Percentiles rank a stretch among this genome's conserved stretches.
Evolutionary conservation across 1,140 invertebrate genomes (phyloP).

Genomic region (Theocolax elegans): DNA sequence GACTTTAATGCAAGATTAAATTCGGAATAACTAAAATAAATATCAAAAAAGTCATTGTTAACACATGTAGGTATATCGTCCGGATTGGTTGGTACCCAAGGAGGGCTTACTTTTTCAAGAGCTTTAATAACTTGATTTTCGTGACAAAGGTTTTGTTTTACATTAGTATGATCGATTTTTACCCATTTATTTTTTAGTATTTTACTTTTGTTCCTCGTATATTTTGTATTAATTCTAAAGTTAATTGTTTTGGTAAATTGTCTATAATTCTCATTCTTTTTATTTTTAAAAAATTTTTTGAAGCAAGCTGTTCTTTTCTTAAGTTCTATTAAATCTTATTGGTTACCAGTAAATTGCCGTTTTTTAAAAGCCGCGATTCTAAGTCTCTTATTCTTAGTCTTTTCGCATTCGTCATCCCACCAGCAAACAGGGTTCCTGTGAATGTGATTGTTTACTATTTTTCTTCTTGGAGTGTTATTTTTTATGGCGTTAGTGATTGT

Average conservation of each 20-base stretch:
- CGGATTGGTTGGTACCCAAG: neutral
- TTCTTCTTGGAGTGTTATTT: neutral
- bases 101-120: neutral
- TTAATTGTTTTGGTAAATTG: neutral
- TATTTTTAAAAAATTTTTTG: neutral
- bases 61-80: neutral
- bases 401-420: conserved; percentile 39
- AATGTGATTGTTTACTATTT: neutral
- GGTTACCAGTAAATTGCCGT: neutral
- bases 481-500: neutral
- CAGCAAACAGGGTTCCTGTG: conserved; percentile 3
- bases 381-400: conserved; percentile 27
- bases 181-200: neutral
- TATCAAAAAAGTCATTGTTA: neutral
- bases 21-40: neutral
- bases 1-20: neutral
- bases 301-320: neutral
- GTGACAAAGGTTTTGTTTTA: neutral
- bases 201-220: neutral
- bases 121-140: neutral
- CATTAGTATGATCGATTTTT: neutral
- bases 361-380: neutral
- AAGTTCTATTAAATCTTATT: neutral
- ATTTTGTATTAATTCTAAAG: neutral
- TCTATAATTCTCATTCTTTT: neutral